These are phyloP conservation scores for Scophthalmus maximus DNA, from an alignment of 2,113 vertebrate species.

Conservation along the genomic window DNA sequence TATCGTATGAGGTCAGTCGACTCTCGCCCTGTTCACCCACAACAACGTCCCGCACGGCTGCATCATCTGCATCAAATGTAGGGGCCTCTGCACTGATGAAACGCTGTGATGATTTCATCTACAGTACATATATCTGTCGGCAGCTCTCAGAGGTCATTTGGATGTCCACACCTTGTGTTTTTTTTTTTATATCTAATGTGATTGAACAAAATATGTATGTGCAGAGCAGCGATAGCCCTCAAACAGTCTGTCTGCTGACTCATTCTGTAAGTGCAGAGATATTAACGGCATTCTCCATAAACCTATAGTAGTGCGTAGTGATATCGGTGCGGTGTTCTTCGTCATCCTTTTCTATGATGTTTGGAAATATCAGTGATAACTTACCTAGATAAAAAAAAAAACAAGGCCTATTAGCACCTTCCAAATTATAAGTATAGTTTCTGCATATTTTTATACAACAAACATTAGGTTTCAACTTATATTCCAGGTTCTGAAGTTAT, in stretches of 20 bases:
- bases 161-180: conserved; percentile 10
- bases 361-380: no score
- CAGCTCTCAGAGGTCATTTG: conserved; percentile 8
- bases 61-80: neutral
- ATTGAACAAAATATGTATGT: neutral
- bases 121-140: neutral
- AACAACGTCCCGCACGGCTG: neutral
- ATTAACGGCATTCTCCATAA: neutral
- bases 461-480: no score
- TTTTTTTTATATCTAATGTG: conserved; percentile 24
- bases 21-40: no score
- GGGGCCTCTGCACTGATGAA: neutral
- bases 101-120: neutral
- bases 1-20: neutral
- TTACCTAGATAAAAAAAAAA: no score
- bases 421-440: no score
- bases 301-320: no score
- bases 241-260: conserved; percentile 25
- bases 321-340: no score
- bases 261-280: neutral
- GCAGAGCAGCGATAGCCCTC: conserved; percentile 2
- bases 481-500: no score
- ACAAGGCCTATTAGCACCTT: no score
- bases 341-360: no score
- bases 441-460: no score